Base-by-base conservation (phyloP, 2,797 vertebrate species). In the Cheirogaleus major region DNA sequence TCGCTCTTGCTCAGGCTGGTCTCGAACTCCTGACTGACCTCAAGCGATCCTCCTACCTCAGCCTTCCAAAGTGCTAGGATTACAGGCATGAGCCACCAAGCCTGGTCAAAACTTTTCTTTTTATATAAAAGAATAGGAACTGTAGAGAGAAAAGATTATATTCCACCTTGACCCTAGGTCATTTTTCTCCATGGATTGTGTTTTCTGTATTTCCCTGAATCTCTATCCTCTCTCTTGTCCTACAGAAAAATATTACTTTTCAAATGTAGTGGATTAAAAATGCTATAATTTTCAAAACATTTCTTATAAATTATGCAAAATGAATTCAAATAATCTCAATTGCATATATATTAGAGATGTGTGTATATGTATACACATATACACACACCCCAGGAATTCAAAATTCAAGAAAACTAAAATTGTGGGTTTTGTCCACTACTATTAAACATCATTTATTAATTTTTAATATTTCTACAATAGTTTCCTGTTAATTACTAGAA, bases 251-350 rank as follows among this genome's bases (percentile, higher is more conserved):
- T 35, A 78, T 59, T 59, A 72, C 23, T 76, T 93, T 69, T 82
- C 50, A 65, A 48, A 73, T 17, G 2, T 30, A 52, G 30, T 25
- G 15, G 30, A 63, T 86, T 91, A 80, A 85, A 84, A 87, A 78
- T 45, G 14, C 90, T 96, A 32, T 25, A 93, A 81, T 22, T 96
- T 95, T 79, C 43, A 95, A 96, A 97, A 96, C 9, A 78, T 3
- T 93, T 72, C 41, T 89, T 97, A 38, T 89, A 80, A 97, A 79
- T 92, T 89, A 84, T 55, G 45, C 41, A 88, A 8, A 65, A 50
- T 84, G 55, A 95, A 70, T 57, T 82, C 10, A 96, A 55, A 78
- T 41, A 70, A 41, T 75, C 32, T 85, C 48, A 61, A 70, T 48
- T 65, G 10, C 7, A 63, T 61, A 67, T n/a, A n/a, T 52, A 55